Percentiles rank a stretch among this genome's conserved stretches.
Conservation (phyloP, 2,797 vertebrate genomes). For the Denticeps clupeoides region DNA sequence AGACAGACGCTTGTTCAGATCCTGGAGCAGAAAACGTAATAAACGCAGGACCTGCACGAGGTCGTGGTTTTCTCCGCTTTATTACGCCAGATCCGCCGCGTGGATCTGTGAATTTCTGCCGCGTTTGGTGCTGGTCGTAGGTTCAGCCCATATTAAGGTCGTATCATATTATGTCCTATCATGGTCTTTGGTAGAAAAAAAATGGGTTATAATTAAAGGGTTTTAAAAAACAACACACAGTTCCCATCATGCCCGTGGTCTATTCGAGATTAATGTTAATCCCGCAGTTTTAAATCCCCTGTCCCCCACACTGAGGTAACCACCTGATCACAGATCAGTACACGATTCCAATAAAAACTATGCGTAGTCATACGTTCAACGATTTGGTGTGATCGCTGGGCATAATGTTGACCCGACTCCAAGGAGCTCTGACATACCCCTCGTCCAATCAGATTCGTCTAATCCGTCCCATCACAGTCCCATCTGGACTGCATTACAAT, state of each 20-base stretch:
- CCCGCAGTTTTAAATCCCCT: slow-evolving; percentile 34
- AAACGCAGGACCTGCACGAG: not conserved
- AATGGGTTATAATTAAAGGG: too few relatives aligned
- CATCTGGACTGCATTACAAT: slow-evolving; percentile 55
- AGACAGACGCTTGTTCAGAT: slow-evolving; percentile 82
- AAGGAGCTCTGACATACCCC: slow-evolving; percentile 26
- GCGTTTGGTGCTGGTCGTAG: too few relatives aligned
- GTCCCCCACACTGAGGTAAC: slow-evolving; percentile 20
- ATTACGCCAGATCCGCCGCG: too few relatives aligned
- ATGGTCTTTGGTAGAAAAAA: too few relatives aligned
- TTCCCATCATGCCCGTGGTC: slow-evolving; percentile 42
- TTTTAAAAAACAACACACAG: too few relatives aligned
- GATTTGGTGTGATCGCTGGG: too few relatives aligned
- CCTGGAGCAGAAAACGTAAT: slow-evolving; percentile 42
- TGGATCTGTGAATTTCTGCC: too few relatives aligned
- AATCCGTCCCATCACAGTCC: slow-evolving; percentile 49
- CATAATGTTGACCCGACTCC: not conserved
- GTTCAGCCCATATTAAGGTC: too few relatives aligned
- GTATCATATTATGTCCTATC: too few relatives aligned
- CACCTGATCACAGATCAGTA: slow-evolving; percentile 6
- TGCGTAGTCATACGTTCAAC: too few relatives aligned
- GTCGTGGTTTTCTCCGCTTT: too few relatives aligned
- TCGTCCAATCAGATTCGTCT: slow-evolving; percentile 42
- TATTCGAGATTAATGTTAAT: slow-evolving; percentile 50
- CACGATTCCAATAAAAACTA: slow-evolving; percentile 15